phyloP scores from a whole-genome alignment of 2,888 invertebrate genomes.

The Volucella inflata region DNA sequence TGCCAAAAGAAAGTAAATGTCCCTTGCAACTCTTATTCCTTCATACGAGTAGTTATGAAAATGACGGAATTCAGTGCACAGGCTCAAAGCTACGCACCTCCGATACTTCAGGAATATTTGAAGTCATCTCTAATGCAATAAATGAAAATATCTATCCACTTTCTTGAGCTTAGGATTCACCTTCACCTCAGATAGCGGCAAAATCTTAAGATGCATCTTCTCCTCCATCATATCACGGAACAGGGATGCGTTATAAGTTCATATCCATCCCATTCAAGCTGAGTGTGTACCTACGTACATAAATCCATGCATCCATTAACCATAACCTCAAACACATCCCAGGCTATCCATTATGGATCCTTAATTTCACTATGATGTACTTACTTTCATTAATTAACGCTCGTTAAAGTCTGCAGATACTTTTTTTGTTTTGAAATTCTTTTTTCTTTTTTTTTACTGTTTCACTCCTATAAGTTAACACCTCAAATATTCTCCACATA shows the following conservation, averaged over 20 bases:
- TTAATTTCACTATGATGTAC: slow-evolving; percentile 72
- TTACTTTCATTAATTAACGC: slow-evolving; percentile 75
- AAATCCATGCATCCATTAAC: slow-evolving; percentile 29
- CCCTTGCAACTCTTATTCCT: too few species aligned
- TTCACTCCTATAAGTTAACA: too few species aligned
- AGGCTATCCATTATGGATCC: slow-evolving; percentile 65
- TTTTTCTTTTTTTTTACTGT: slow-evolving; percentile 41
- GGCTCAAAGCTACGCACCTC: too few species aligned
- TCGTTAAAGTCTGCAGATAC: slow-evolving; percentile 59
- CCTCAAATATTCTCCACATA: too few species aligned
- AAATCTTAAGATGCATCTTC: slow-evolving; percentile 17
- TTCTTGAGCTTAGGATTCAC: slow-evolving; percentile 8
- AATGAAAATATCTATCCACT: not conserved
- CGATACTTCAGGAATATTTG: too few species aligned
- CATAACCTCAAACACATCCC: not conserved
- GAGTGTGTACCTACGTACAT: slow-evolving; percentile 25
- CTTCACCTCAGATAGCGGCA: slow-evolving; percentile 27
- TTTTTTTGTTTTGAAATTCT: slow-evolving; percentile 57
- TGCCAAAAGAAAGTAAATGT: too few species aligned
- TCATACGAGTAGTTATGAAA: too few species aligned
- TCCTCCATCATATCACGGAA: slow-evolving; percentile 19
- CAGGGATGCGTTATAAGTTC: slow-evolving; percentile 60
- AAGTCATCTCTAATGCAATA: not conserved
- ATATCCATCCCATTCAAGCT: slow-evolving; percentile 18
- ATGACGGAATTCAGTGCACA: too few species aligned